Percentiles rank a stretch among this genome's conserved stretches.
Evolutionary conservation across 2,888 invertebrate genomes (phyloP).

Genomic region (Machimus rusticus): DNA sequence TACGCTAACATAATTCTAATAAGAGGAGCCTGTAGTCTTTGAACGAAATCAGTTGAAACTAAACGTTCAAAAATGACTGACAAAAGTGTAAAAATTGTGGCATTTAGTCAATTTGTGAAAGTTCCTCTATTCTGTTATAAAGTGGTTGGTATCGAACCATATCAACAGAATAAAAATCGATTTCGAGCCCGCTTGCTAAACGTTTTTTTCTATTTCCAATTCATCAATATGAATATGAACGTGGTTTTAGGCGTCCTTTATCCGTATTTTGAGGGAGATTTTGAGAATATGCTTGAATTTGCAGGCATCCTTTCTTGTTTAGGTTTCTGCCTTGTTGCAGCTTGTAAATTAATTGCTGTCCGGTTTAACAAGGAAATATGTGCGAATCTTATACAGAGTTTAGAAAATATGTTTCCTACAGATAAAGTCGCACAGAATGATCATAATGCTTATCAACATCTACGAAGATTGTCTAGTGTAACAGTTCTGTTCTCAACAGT

Average conservation of each 20-base stretch:
- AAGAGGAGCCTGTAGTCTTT: not conserved
- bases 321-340: conserved; percentile 52
- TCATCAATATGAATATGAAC: conserved; percentile 53
- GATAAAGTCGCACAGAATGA: conserved; percentile 50
- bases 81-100: not conserved
- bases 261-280: conserved; percentile 52
- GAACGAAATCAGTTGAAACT: not conserved
- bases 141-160: conserved; percentile 54
- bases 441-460: conserved; percentile 42
- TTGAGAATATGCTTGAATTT: conserved; percentile 55
- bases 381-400: conserved; percentile 50
- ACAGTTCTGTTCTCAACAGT: conserved; percentile 52
- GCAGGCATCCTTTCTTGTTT: conserved; percentile 55
- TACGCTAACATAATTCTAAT: not conserved
- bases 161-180: conserved; percentile 37
- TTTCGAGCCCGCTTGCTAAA: not conserved
- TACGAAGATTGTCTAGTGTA: conserved; percentile 51
- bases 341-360: conserved; percentile 55
- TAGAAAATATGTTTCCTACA: conserved; percentile 54
- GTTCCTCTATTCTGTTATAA: conserved; percentile 53
- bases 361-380: conserved; percentile 51
- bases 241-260: conserved; percentile 54
- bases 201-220: conserved; percentile 49
- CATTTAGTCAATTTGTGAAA: conserved; percentile 50
- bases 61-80: not conserved